These are phyloP conservation scores for Ips nitidus DNA, from an alignment of 1,140 invertebrate species.

Conservation along the genomic window DNA sequence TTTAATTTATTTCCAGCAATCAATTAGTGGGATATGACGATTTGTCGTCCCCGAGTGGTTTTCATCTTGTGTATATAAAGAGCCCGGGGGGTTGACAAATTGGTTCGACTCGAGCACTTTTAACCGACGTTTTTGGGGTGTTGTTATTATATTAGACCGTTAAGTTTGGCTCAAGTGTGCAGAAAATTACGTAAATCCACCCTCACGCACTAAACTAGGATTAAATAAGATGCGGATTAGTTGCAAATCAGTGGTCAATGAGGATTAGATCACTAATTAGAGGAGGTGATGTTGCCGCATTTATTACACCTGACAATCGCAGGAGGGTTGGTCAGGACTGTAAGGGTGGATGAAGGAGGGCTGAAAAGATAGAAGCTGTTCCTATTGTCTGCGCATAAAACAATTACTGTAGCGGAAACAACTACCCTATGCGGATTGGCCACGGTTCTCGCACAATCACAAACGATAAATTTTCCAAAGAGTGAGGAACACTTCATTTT, in stretches of 20 bases:
- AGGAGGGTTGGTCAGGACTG: conserved; percentile 36
- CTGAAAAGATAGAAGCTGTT: conserved; percentile 32
- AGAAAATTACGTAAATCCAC: not conserved
- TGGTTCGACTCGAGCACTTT: conserved; percentile 3
- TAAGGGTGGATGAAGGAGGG: conserved; percentile 12
- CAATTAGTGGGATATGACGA: conserved; percentile 37
- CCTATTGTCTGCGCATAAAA: conserved; percentile 43
- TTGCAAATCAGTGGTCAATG: not conserved
- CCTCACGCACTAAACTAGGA: no score
- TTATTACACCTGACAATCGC: conserved; percentile 37
- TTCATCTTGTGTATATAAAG: conserved; percentile 3
- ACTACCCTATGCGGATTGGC: conserved; percentile 45
- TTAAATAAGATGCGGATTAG: no score
- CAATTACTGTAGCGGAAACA: conserved; percentile 47
- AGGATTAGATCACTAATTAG: not conserved
- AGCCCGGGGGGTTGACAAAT: conserved; percentile 22
- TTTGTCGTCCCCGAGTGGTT: conserved; percentile 22
- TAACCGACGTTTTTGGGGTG: not conserved
- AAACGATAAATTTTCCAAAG: conserved; percentile 37
- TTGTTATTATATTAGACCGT: not conserved
- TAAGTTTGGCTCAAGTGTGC: conserved; percentile 1
- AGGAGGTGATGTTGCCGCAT: conserved; percentile 10
- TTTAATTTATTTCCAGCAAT: conserved; percentile 42
- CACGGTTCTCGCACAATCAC: conserved; percentile 46
- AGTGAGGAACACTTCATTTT: conserved; percentile 34